These are phyloP conservation scores for Vipera ursinii DNA, from an alignment of 2,797 vertebrate genomes.

Conservation along the genomic window DNA sequence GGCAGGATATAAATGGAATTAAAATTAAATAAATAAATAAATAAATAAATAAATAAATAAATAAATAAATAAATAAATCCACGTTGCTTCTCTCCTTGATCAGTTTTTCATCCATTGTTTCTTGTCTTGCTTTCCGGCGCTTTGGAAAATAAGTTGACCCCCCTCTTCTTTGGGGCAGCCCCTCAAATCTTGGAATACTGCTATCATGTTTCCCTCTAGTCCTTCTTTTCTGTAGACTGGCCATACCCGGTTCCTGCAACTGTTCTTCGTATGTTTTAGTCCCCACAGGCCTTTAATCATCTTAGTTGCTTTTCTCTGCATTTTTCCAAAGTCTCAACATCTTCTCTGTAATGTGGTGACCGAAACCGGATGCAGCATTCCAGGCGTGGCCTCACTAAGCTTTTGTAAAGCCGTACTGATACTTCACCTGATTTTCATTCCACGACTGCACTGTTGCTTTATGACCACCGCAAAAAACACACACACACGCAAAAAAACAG, in stretches of 20 bases:
- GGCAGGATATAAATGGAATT: no score
- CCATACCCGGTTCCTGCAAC: background rate
- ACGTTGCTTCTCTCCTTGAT: no score
- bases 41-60: no score
- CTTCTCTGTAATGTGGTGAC: background rate
- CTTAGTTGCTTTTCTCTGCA: background rate
- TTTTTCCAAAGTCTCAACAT: background rate
- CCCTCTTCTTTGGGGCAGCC: no score
- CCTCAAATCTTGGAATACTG: no score
- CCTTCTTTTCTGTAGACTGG: background rate
- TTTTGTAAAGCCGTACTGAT: background rate
- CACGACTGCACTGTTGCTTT: background rate
- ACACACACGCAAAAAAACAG: background rate
- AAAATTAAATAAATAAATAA: no score
- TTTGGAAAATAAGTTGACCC: no score
- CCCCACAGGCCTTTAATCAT: background rate
- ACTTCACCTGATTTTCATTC: background rate
- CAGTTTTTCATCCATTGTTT: no score
- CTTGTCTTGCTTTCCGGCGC: no score
- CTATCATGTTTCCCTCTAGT: no score
- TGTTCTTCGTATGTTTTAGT: background rate
- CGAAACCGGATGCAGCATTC: background rate
- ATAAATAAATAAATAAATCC: no score
- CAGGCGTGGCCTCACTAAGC: background rate
- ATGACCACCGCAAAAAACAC: no score